Conservation (phyloP, 2,113 vertebrate genomes). For the Cyprinodon tularosa region DNA sequence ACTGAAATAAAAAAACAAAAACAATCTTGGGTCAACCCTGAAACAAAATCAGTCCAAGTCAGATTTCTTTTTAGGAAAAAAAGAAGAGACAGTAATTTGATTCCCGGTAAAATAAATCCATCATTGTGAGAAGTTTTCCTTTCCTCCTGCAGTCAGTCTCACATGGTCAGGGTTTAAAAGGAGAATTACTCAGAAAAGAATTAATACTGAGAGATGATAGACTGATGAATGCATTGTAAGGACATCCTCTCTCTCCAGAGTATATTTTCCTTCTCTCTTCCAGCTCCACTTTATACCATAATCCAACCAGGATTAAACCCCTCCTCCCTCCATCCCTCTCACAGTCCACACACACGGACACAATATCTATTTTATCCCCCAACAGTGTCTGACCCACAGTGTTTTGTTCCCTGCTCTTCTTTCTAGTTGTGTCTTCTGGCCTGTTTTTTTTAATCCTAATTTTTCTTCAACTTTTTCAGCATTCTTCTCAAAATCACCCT, state of each 20-base stretch:
- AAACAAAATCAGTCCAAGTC: conserved; percentile 13
- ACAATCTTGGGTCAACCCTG: conserved; percentile 14
- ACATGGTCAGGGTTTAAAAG: conserved; percentile 17
- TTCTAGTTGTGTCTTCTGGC: neutral
- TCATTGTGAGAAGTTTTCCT: neutral
- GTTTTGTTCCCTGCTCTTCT: conserved; percentile 15
- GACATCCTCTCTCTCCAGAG: conserved; percentile 50
- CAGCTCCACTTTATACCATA: conserved; percentile 72
- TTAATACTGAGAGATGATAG: conserved; percentile 4
- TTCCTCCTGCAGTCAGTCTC: conserved; percentile 20
- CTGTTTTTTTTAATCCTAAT: neutral
- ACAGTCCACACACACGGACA: conserved; percentile 14
- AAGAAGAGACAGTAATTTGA: neutral
- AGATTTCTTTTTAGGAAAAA: conserved; percentile 3
- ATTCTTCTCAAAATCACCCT: neutral
- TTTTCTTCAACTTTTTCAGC: neutral
- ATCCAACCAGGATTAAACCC: conserved; percentile 79
- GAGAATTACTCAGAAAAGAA: conserved; percentile 2
- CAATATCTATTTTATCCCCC: conserved; percentile 34
- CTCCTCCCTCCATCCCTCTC: conserved; percentile 63
- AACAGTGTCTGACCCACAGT: conserved; percentile 27
- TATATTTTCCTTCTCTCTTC: conserved; percentile 56
- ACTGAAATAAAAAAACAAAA: neutral
- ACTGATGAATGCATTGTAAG: conserved; percentile 36
- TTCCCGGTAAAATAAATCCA: neutral